phyloP scores from a whole-genome alignment of 2,888 invertebrate species.

The Craniophora ligustri region DNA sequence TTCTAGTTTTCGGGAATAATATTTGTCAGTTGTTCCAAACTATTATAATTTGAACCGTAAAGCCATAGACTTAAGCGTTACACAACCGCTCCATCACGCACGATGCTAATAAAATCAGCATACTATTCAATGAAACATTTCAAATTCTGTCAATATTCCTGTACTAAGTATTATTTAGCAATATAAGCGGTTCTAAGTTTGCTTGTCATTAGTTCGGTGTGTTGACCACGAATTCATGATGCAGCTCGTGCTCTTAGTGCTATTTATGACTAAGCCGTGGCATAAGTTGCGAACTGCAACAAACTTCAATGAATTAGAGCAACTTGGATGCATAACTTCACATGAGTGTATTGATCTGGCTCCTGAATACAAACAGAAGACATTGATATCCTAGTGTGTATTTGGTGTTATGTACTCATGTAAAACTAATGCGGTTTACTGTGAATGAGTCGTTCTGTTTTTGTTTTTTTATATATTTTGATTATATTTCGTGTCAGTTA shows the following conservation, averaged over 20 bases:
- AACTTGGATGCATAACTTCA: conserved; percentile 35
- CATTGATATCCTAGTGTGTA: neutral
- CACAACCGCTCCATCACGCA: no score
- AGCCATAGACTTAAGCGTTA: no score
- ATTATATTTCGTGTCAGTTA: no score
- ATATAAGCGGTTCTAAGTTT: conserved; percentile 27
- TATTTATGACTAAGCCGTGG: conserved; percentile 45
- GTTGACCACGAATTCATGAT: conserved; percentile 37
- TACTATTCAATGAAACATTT: conserved; percentile 12
- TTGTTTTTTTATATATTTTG: no score
- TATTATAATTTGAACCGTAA: no score
- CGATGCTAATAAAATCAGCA: no score
- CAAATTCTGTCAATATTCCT: neutral
- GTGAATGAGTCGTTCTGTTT: no score
- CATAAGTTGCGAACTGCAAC: conserved; percentile 23
- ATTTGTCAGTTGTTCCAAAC: no score
- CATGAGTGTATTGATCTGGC: conserved; percentile 11
- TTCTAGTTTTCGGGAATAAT: no score
- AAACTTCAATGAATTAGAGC: conserved; percentile 46
- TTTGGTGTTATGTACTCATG: conserved; percentile 11
- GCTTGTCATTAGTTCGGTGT: conserved; percentile 9
- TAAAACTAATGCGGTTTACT: no score
- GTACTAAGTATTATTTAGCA: neutral
- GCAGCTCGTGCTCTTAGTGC: conserved; percentile 41
- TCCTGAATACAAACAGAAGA: conserved; percentile 25